Evolutionary conservation across 2,888 invertebrate genomes (phyloP), one percentile per base, ranked within the genome.

Genomic region (Orthosia cruda): DNA sequence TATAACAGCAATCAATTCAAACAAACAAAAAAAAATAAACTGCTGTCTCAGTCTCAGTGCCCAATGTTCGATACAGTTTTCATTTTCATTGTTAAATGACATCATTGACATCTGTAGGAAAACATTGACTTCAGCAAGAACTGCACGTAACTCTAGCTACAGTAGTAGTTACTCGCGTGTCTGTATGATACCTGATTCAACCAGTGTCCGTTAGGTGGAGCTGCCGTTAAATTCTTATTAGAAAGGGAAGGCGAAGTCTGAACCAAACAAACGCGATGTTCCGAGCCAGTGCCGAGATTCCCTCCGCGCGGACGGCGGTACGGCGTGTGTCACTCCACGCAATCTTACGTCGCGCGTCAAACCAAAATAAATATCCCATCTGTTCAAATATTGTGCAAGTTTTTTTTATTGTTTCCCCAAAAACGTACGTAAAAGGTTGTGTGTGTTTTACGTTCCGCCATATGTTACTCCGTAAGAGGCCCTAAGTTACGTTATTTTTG

Each of bases 351-450:
- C 94, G 93, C 94, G 95, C 93, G 95, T 93, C 92, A 92, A 82
- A 94, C 94, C 91, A 94, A 95, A 96, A 95, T 95, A 96, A 94
- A 95, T 93, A 92, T 85, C 90, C 93, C 96, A 96, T 95, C 96
- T 96, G 96, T 95, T 94, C 91, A 94, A 95, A 95, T 95, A 96
- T 94, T 94, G 94, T 95, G 95, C 92, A 93, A 93, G 95, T 95
- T 94, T 92, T 94, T 91, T 92, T 93, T 93, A 93, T 93, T 93
- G 92, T 93, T 92, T 90, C 89, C 91, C 85, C 79, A 89, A 93
- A 93, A 92, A 90, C 88, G 87, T 88, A 85, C 85, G 77, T 85
- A 81, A 80, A 91, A 94, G 91, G 85, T 92, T 94, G 94, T 93
- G 93, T 91, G 92, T 91, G 93, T 88, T 91, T 87, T 87, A 89